A percentile compares a stretch with the other conserved stretches of the same genome.
phyloP scores from a whole-genome alignment of 2,113 vertebrate species.

The Jaculus jaculus region DNA sequence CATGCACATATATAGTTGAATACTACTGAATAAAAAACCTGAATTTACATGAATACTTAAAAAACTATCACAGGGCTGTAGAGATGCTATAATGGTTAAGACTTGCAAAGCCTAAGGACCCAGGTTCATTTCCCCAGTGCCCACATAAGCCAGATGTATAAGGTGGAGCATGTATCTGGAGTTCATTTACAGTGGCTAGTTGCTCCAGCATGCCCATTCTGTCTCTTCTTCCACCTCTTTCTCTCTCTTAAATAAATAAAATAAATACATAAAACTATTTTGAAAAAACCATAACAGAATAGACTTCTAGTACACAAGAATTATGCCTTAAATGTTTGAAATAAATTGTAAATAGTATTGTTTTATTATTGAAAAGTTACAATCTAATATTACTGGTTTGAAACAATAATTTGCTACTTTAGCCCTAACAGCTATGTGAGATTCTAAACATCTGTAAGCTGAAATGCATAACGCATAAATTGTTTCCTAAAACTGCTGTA shows the following conservation, averaged over 20 bases:
- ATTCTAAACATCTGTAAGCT: background rate
- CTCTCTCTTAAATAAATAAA: too few relatives aligned
- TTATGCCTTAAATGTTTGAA: conserved; percentile 29
- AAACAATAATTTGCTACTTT: background rate
- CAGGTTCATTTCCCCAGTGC: too few relatives aligned
- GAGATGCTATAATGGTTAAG: too few relatives aligned
- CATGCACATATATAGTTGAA: background rate
- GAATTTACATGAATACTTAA: too few relatives aligned
- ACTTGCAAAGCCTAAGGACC: too few relatives aligned
- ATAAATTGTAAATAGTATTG: conserved; percentile 5
- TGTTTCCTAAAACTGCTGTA: background rate
- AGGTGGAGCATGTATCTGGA: too few relatives aligned
- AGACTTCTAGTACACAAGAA: conserved; percentile 11
- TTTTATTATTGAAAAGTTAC: conserved; percentile 24
- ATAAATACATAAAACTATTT: background rate
- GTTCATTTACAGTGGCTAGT: too few relatives aligned
- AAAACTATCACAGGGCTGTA: too few relatives aligned
- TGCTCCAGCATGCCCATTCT: too few relatives aligned
- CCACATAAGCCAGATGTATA: too few relatives aligned
- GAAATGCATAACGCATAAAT: background rate
- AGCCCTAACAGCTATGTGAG: too few relatives aligned
- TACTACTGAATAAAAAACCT: background rate
- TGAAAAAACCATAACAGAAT: conserved; percentile 17
- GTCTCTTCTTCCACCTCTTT: too few relatives aligned
- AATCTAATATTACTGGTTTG: background rate